phyloP scores from a whole-genome alignment of 2,888 invertebrate genomes.

The Athalia circularis region DNA sequence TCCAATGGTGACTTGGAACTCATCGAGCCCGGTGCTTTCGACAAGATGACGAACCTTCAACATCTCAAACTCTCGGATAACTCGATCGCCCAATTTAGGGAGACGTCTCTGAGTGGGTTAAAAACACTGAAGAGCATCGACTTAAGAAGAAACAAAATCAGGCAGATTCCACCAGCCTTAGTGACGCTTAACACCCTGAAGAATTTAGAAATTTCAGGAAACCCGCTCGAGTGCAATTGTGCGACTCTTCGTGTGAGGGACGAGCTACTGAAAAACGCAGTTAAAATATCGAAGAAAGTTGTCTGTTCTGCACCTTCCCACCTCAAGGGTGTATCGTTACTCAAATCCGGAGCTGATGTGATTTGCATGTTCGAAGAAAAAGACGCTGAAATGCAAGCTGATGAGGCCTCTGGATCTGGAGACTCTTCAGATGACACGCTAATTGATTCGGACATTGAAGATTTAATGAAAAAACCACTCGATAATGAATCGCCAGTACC shows the following conservation, averaged over 20 bases:
- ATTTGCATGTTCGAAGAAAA: constrained; percentile 65
- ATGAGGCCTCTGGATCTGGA: constrained; percentile 70
- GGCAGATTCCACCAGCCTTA: constrained; percentile 79
- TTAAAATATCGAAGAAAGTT: constrained; percentile 71
- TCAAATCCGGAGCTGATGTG: constrained; percentile 75
- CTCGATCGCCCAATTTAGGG: constrained; percentile 76
- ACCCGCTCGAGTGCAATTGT: constrained; percentile 84
- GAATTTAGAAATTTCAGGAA: constrained; percentile 81
- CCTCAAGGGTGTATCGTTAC: constrained; percentile 76
- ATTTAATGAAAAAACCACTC: constrained; percentile 41
- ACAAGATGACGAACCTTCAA: constrained; percentile 77
- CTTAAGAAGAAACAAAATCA: constrained; percentile 79
- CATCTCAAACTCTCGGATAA: constrained; percentile 80
- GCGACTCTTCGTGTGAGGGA: constrained; percentile 81
- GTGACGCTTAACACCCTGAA: constrained; percentile 77
- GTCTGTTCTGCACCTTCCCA: constrained; percentile 77
- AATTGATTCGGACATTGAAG: constrained; percentile 5
- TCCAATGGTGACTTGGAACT: constrained; percentile 79
- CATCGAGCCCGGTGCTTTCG: constrained; percentile 77
- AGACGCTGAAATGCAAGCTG: constrained; percentile 67
- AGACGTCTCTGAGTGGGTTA: constrained; percentile 75
- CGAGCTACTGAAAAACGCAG: constrained; percentile 73
- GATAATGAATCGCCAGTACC: constrained; percentile 11
- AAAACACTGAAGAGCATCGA: constrained; percentile 79
- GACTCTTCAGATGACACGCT: constrained; percentile 73